A percentile compares a stretch with the other conserved stretches of the same genome.
Evolutionary conservation across 2,888 invertebrate genomes (phyloP).

Genomic region (Salticus scenicus): DNA sequence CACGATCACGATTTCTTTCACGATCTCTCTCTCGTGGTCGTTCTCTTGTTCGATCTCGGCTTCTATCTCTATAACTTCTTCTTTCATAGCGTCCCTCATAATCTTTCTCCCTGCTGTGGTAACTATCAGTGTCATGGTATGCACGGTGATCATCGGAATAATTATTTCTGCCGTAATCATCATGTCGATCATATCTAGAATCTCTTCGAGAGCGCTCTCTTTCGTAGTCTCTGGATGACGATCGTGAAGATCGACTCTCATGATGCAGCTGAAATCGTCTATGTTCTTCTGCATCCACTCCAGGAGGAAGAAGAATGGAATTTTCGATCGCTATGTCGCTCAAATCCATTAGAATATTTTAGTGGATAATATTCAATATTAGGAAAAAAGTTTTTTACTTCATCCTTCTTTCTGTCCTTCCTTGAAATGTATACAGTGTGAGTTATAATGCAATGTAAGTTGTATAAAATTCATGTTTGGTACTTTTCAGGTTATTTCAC

Average conservation of each 20-base stretch:
- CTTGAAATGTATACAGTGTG: too few species aligned
- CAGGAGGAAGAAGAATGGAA: conserved; percentile 34
- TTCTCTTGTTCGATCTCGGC: conserved; percentile 67
- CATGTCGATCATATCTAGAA: conserved; percentile 34
- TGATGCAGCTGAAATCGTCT: conserved; percentile 21
- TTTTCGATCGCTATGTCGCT: background rate
- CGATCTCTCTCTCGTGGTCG: conserved; percentile 28
- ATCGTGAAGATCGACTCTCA: conserved; percentile 36
- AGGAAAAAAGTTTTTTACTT: too few species aligned
- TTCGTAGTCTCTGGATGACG: conserved; percentile 39
- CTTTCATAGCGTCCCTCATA: conserved; percentile 32
- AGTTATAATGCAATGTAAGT: too few species aligned
- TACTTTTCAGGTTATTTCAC: too few species aligned
- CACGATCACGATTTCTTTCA: conserved; percentile 44
- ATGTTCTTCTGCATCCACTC: conserved; percentile 42
- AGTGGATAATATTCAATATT: too few species aligned
- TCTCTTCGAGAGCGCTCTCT: conserved; percentile 47
- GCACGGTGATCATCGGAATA: conserved; percentile 27
- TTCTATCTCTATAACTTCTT: conserved; percentile 44
- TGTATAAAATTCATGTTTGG: too few species aligned
- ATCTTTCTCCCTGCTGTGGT: background rate
- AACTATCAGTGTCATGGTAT: background rate
- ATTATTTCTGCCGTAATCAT: conserved; percentile 21
- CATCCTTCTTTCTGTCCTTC: too few species aligned
- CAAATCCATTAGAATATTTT: too few species aligned